phyloP scores from a whole-genome alignment of 2,888 invertebrate species.

The Glyphotaelius pellucidus region DNA sequence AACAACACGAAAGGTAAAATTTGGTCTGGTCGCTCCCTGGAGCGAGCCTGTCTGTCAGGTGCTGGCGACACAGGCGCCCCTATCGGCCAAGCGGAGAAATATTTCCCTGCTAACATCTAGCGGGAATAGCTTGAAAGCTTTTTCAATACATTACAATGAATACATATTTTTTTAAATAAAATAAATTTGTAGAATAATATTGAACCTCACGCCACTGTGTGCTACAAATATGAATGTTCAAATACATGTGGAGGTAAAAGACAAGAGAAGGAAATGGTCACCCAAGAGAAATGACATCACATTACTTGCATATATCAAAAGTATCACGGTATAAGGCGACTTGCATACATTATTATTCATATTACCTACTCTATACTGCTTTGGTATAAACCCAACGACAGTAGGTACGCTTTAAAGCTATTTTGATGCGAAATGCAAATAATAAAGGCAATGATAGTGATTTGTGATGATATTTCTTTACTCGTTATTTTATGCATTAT shows the following conservation, averaged over 20 bases:
- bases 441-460: background rate
- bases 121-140: too few relatives aligned
- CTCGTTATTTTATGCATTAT: too few relatives aligned
- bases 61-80: too few relatives aligned
- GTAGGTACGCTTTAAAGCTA: background rate
- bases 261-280: constrained; percentile 43
- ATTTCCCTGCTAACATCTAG: too few relatives aligned
- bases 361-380: background rate
- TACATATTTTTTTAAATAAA: too few relatives aligned
- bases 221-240: constrained; percentile 44
- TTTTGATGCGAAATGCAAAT: background rate
- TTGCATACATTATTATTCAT: constrained; percentile 34
- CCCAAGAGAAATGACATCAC: constrained; percentile 39
- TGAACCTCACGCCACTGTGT: constrained; percentile 8
- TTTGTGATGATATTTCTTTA: background rate
- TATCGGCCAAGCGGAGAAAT: too few relatives aligned
- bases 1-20: too few relatives aligned
- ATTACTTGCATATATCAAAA: constrained; percentile 48
- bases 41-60: too few relatives aligned
- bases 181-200: too few relatives aligned
- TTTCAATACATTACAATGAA: too few relatives aligned
- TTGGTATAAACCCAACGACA: background rate
- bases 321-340: constrained; percentile 31
- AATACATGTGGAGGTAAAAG: constrained; percentile 33
- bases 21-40: too few relatives aligned